These are phyloP conservation scores for Cyclura pinguis DNA, from an alignment of 2,797 vertebrate species.

Conservation along the genomic window DNA sequence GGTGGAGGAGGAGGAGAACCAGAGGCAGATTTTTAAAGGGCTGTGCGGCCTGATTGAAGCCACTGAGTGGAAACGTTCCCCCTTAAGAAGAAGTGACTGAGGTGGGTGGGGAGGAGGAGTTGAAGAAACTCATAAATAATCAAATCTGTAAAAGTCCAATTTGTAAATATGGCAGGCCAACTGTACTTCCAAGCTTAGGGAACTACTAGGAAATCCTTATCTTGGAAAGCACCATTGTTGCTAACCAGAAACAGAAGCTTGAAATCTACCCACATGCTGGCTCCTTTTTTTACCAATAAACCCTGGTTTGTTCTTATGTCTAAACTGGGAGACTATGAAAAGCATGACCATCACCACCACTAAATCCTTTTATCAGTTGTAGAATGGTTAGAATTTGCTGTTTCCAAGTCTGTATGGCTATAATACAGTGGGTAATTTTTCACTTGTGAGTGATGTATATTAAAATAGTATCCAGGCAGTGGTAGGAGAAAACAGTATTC, in stretches of 20 bases:
- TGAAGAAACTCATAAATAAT: no score
- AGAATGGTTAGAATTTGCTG: not conserved
- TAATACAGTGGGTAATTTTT: constrained; percentile 16
- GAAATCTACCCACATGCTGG: not conserved
- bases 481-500: not conserved
- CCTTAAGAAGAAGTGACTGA: no score
- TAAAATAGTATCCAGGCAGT: not conserved
- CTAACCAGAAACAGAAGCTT: not conserved
- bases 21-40: no score
- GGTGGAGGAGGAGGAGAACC: no score
- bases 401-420: not conserved
- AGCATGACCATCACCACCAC: not conserved
- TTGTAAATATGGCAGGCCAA: no score
- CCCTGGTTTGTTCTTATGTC: not conserved
- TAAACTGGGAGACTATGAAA: not conserved
- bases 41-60: no score
- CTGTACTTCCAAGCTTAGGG: no score
- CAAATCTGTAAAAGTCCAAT: no score
- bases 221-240: not conserved
- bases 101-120: no score
- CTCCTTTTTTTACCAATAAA: not conserved
- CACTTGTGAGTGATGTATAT: not conserved
- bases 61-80: no score
- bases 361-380: no score
- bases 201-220: not conserved